Percentiles rank a stretch among this genome's conserved stretches.
Evolutionary conservation across 1,140 invertebrate genomes (phyloP).

Genomic region (Rhagoletis pomonella): DNA sequence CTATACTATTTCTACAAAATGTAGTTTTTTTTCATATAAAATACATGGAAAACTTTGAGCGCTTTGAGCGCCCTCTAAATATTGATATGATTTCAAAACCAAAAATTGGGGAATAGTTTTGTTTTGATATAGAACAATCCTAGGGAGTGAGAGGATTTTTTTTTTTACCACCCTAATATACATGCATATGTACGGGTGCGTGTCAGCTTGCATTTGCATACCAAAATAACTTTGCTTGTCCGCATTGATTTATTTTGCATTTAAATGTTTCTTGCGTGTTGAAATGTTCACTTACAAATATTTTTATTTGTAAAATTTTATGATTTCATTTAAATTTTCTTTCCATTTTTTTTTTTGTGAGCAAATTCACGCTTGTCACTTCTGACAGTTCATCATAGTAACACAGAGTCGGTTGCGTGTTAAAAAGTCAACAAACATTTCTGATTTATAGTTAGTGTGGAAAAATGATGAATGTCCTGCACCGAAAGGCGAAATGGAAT

Average conservation of each 20-base stretch:
- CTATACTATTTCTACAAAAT: too few species aligned
- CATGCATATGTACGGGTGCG: too few species aligned
- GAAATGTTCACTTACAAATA: neutral
- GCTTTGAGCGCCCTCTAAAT: too few species aligned
- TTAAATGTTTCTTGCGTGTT: constrained; percentile 40
- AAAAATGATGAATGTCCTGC: constrained; percentile 42
- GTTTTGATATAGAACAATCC: too few species aligned
- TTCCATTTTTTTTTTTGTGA: constrained; percentile 5
- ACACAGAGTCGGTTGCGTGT: neutral
- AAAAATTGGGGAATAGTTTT: too few species aligned
- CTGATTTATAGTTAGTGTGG: constrained; percentile 25
- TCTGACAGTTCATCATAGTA: constrained; percentile 27
- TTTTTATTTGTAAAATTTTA: neutral
- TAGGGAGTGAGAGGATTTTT: too few species aligned
- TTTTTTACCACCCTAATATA: too few species aligned
- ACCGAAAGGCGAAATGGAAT: constrained; percentile 1
- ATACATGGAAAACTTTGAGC: too few species aligned
- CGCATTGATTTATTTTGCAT: constrained; percentile 42
- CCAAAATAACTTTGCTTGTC: constrained; percentile 24
- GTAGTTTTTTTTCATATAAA: too few species aligned
- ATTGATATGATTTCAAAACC: too few species aligned
- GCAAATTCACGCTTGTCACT: constrained; percentile 12
- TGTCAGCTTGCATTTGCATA: neutral
- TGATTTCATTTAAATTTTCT: constrained; percentile 11
- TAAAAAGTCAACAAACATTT: constrained; percentile 43